A percentile compares a stretch with the other conserved stretches of the same genome.
These are phyloP conservation scores for Dallia pectoralis DNA, from an alignment of 2,797 vertebrate species.

Conservation along the genomic window DNA sequence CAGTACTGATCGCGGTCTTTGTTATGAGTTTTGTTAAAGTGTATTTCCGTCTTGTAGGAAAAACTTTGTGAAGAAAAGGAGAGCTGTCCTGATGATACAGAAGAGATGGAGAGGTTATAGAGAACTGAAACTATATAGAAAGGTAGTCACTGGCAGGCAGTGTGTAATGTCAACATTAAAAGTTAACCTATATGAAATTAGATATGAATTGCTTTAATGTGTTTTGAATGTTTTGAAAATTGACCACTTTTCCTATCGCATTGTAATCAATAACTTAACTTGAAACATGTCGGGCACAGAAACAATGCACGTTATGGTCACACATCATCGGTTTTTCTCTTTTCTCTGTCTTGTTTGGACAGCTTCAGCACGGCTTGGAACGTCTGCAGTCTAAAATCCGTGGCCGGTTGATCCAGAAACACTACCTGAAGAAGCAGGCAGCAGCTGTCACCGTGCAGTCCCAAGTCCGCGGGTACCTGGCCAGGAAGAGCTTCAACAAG, in stretches of 20 bases:
- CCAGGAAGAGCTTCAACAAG: slow-evolving; percentile 64
- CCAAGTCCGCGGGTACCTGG: slow-evolving; percentile 74
- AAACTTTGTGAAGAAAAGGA: slow-evolving; percentile 81
- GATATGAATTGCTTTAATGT: too few species aligned
- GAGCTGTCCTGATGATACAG: slow-evolving; percentile 82
- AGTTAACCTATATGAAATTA: too few species aligned
- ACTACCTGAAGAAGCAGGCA: slow-evolving; percentile 60
- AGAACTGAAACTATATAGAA: slow-evolving; percentile 56
- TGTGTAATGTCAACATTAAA: too few species aligned
- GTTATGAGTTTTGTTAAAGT: background rate
- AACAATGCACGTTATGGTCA: too few species aligned
- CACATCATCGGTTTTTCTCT: background rate
- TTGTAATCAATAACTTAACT: too few species aligned
- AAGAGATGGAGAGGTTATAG: slow-evolving; percentile 80
- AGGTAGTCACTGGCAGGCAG: slow-evolving; percentile 63
- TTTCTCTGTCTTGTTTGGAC: background rate
- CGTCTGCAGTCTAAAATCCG: slow-evolving; percentile 80
- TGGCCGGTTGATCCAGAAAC: slow-evolving; percentile 58
- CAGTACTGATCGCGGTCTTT: background rate
- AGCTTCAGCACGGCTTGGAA: slow-evolving; percentile 79
- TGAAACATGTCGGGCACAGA: too few species aligned
- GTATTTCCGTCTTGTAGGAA: slow-evolving; percentile 65
- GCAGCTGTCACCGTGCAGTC: slow-evolving; percentile 77
- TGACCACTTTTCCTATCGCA: too few species aligned
- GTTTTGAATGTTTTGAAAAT: too few species aligned